These are phyloP conservation scores for Apaloderma vittatum DNA, from an alignment of 2,113 vertebrate species.

Conservation along the genomic window DNA sequence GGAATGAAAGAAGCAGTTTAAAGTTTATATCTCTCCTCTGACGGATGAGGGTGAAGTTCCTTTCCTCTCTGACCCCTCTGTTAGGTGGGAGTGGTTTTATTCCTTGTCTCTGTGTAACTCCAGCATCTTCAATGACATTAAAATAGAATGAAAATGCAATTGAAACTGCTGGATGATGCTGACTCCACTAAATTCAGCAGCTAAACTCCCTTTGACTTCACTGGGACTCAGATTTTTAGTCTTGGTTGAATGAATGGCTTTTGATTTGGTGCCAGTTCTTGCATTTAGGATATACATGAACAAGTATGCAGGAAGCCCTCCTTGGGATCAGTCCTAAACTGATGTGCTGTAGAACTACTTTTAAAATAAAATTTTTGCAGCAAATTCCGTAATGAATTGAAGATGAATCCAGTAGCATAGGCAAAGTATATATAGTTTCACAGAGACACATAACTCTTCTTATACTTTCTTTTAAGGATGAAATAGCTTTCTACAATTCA, in stretches of 20 bases:
- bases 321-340: not conserved
- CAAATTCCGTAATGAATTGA: not conserved
- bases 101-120: not conserved
- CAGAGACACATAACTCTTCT: not conserved
- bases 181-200: not conserved
- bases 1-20: not conserved
- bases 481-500: not conserved
- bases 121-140: not conserved
- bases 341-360: not conserved
- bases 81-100: not conserved
- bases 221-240: not conserved
- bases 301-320: not conserved
- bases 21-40: not conserved
- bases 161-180: not conserved
- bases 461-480: not conserved
- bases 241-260: not conserved
- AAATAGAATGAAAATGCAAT: not conserved
- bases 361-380: not conserved
- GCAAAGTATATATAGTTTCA: not conserved
- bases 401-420: not conserved
- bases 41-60: not conserved
- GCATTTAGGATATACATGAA: not conserved
- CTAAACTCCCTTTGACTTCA: not conserved
- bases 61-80: not conserved
- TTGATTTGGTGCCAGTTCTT: not conserved